phyloP scores from a whole-genome alignment of 2,888 invertebrate species.

The Trichacis sp. region DNA sequence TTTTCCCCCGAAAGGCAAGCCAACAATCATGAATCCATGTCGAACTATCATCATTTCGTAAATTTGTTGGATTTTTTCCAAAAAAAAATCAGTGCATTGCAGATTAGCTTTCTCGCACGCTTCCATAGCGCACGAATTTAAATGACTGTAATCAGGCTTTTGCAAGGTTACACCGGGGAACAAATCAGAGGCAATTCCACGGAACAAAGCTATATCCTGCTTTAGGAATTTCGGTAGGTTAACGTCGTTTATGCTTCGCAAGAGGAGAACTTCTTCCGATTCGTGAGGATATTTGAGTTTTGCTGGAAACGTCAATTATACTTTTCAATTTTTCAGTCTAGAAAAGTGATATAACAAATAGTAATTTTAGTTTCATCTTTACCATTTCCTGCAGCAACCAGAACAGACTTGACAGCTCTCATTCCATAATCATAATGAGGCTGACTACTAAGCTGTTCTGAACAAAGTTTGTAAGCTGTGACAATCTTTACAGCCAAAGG shows the following conservation, averaged over 20 bases:
- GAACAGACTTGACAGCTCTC: constrained; percentile 78
- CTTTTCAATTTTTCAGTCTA: no score
- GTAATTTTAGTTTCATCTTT: no score
- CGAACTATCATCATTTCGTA: constrained; percentile 76
- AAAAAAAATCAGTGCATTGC: constrained; percentile 78
- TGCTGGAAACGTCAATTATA: no score
- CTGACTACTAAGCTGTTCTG: constrained; percentile 76
- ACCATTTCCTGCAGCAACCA: constrained; percentile 92
- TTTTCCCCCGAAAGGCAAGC: constrained; percentile 73
- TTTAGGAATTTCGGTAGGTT: constrained; percentile 77
- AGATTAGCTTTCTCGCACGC: constrained; percentile 80
- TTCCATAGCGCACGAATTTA: constrained; percentile 76
- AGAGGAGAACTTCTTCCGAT: constrained; percentile 73
- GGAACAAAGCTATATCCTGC: constrained; percentile 73
- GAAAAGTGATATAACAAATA: no score
- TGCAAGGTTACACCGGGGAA: constrained; percentile 73
- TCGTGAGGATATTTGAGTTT: constrained; percentile 74
- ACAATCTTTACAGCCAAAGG: constrained; percentile 76
- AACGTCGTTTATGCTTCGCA: constrained; percentile 77
- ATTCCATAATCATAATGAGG: constrained; percentile 79
- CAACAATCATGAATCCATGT: constrained; percentile 77
- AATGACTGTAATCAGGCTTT: constrained; percentile 81
- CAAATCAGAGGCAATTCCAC: constrained; percentile 74
- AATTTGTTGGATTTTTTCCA: constrained; percentile 74
- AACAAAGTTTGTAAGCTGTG: constrained; percentile 75